Base-by-base conservation (phyloP, 37 sponge, comb jelly and placozoan species). In the Spongia lamella region DNA sequence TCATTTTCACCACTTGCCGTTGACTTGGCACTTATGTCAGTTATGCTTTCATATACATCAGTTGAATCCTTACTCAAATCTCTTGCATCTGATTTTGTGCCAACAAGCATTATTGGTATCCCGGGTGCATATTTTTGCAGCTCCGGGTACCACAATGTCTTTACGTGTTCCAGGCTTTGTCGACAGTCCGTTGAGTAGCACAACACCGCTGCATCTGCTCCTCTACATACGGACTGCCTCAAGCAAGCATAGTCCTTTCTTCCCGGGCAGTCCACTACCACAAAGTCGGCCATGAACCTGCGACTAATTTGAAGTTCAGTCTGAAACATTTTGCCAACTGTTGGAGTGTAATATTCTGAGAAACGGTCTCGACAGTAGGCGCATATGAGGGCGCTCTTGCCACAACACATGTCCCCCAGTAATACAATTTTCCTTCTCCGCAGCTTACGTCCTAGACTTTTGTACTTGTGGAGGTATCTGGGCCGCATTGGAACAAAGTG, bases 331-430 rank as follows among this genome's bases (percentile, higher is more conserved):
- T 58, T 83, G 29, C 68, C 61, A 15, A 76, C 59, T 32, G 84
- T 83, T 17, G 84, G 84, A 13, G 38, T 26, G 37, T 83, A 83
- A 16, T 0, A 20, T 19, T 75, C 70, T 0, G 47, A 35, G 77
- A 83, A 83, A 29, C 49, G 33, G 54, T 83, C 84, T 17, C 35
- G 38, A 21, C 77, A 76, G 56, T 83, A 83, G 1, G 77, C 77
- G 34, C 77, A 83, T 34, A 83, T 68, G 11, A 83, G 43, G 22
- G 53, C 39, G 4, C 69, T 61, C 53, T 83, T 83, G 1, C 84
- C 84, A 53, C 70, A 61, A 32, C 35, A 67, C 84, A 83, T 83
- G 20, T 83, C 84, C 2, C 84, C 84, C 7, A 83, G 37, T 25
- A 83, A 61, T 3, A 83, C 66, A 38, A 83, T 76, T 54, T 83